Evolutionary conservation across 2,113 vertebrate genomes (phyloP).

Genomic region (Echinops telfairi): DNA sequence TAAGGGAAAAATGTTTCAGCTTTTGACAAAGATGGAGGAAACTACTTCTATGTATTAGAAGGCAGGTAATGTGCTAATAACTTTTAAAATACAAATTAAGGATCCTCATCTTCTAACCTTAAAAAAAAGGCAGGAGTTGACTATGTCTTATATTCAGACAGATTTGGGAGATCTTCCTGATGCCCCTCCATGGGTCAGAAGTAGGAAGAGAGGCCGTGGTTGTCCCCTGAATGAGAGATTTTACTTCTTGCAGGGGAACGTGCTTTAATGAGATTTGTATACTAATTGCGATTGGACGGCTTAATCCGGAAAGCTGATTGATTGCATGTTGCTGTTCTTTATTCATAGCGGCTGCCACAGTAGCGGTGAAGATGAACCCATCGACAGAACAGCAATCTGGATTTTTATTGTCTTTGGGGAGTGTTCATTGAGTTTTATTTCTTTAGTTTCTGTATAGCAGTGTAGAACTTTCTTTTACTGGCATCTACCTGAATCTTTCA

Average conservation of each 20-base stretch:
- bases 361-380: neutral
- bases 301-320: neutral
- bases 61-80: neutral
- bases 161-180: neutral
- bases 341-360: neutral
- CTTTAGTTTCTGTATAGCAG: neutral
- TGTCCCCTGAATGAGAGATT: neutral
- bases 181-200: neutral
- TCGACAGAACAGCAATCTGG: neutral
- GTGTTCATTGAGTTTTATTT: neutral
- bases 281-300: slow-evolving; percentile 6
- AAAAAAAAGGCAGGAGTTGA: neutral
- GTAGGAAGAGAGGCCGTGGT: neutral
- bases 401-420: neutral
- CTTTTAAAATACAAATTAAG: neutral
- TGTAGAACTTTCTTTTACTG: neutral
- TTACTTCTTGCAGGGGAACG: neutral
- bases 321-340: neutral
- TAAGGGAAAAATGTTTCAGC: neutral
- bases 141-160: neutral
- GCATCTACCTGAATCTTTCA: neutral
- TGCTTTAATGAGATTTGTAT: neutral
- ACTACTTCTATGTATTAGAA: neutral
- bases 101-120: neutral
- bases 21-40: neutral